phyloP scores from a whole-genome alignment of 2,888 invertebrate genomes.

The Caradrina kadenii region DNA sequence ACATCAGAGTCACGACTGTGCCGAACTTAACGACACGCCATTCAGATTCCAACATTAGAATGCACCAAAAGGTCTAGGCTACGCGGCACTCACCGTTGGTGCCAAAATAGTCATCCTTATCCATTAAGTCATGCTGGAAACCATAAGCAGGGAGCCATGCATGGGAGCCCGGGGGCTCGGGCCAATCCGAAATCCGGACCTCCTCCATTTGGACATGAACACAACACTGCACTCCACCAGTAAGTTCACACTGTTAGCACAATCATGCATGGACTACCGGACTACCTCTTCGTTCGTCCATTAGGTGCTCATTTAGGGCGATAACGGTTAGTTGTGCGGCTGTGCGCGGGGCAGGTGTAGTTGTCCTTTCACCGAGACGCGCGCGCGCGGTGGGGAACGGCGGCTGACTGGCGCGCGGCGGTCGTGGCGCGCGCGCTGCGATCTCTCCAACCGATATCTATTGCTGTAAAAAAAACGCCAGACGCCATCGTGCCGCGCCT shows the following conservation, averaged over 20 bases:
- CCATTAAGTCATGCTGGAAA: constrained; percentile 92
- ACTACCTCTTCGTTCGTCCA: constrained; percentile 89
- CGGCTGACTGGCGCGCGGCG: constrained; percentile 80
- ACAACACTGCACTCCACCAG: constrained; percentile 88
- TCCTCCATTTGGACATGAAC: constrained; percentile 91
- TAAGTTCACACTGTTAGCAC: constrained; percentile 83
- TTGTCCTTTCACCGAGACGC: constrained; percentile 66
- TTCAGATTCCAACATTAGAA: constrained; percentile 63
- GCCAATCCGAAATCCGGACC: constrained; percentile 92
- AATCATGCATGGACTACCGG: constrained; percentile 88
- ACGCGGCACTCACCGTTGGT: constrained; percentile 90
- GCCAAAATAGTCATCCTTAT: constrained; percentile 92
- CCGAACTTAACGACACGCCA: constrained; percentile 68
- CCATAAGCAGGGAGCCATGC: constrained; percentile 95
- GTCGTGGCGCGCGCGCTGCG: constrained; percentile 80
- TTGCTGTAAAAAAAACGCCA: constrained; percentile 77
- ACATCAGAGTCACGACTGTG: constrained; percentile 69
- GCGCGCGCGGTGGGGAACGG: constrained; percentile 84
- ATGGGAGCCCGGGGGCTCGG: constrained; percentile 92
- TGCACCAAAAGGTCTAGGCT: constrained; percentile 65
- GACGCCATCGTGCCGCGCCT: constrained; percentile 68
- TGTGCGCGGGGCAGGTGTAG: constrained; percentile 63
- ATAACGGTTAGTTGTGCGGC: constrained; percentile 84
- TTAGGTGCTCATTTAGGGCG: constrained; percentile 88
- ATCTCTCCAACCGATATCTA: constrained; percentile 81